Conservation (phyloP, 1,140 invertebrate genomes). For the Tetragonula clypearis region DNA sequence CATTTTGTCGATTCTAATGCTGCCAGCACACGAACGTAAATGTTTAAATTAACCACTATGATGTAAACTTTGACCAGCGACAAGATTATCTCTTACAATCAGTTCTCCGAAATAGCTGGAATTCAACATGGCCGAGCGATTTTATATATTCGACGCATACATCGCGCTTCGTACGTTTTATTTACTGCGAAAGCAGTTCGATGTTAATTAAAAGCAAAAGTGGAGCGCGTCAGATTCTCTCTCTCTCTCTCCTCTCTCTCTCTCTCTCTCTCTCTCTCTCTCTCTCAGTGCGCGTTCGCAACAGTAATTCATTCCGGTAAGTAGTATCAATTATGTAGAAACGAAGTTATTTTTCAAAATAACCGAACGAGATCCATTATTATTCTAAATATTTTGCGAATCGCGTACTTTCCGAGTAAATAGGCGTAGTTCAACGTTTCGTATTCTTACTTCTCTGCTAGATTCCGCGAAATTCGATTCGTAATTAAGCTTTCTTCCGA, state of each 20-base stretch:
- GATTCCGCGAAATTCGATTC: not conserved
- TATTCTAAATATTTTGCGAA: not conserved
- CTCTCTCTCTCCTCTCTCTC: not conserved
- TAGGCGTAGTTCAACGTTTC: not conserved
- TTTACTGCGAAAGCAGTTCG: not conserved
- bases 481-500: not conserved
- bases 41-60: too few species aligned
- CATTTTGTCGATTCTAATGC: too few species aligned
- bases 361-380: not conserved
- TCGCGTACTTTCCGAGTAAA: too few species aligned
- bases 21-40: too few species aligned
- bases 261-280: not conserved
- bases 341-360: not conserved
- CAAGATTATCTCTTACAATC: not conserved
- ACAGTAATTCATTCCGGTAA: not conserved
- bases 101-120: not conserved
- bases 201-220: not conserved
- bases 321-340: not conserved
- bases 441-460: not conserved
- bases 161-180: not conserved
- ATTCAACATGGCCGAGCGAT: not conserved
- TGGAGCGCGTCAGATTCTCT: not conserved
- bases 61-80: too few species aligned
- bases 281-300: not conserved
- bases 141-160: not conserved